These are phyloP conservation scores for Alca torda DNA, from an alignment of 2,797 vertebrate genomes.

Conservation along the genomic window DNA sequence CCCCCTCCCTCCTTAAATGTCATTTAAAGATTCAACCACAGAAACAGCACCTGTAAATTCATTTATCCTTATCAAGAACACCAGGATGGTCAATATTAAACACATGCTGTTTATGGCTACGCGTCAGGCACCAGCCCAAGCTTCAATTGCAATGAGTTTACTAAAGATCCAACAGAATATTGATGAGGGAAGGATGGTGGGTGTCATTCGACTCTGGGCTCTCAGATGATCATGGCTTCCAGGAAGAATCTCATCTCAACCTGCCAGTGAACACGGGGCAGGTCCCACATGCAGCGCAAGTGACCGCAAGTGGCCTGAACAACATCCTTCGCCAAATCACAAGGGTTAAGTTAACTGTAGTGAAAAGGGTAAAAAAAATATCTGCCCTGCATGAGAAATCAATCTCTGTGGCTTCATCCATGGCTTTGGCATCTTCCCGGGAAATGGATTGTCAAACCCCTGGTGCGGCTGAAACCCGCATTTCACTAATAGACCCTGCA, in stretches of 20 bases:
- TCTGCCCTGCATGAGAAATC: neutral
- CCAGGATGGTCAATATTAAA: neutral
- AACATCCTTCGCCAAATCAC: neutral
- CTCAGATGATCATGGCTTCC: neutral
- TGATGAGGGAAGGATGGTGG: neutral
- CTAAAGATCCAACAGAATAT: neutral
- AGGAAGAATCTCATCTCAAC: neutral
- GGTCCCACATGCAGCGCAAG: rapidly evolving
- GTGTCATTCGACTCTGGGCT: neutral
- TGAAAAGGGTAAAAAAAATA: neutral
- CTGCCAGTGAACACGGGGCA: neutral
- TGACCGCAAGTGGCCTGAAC: neutral
- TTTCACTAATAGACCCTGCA: neutral
- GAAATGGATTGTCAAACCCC: neutral
- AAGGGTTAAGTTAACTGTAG: neutral
- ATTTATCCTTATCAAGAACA: neutral
- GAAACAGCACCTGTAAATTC: neutral
- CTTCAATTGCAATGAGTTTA: neutral
- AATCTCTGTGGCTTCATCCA: constrained; percentile 6
- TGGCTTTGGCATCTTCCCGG: neutral
- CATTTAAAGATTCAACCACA: neutral
- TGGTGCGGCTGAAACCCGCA: neutral
- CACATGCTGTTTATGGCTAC: neutral
- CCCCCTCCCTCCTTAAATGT: neutral
- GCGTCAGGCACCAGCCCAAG: neutral